Evolutionary conservation across 2,797 vertebrate species (phyloP).

Genomic region (Rhynchotus rufescens): DNA sequence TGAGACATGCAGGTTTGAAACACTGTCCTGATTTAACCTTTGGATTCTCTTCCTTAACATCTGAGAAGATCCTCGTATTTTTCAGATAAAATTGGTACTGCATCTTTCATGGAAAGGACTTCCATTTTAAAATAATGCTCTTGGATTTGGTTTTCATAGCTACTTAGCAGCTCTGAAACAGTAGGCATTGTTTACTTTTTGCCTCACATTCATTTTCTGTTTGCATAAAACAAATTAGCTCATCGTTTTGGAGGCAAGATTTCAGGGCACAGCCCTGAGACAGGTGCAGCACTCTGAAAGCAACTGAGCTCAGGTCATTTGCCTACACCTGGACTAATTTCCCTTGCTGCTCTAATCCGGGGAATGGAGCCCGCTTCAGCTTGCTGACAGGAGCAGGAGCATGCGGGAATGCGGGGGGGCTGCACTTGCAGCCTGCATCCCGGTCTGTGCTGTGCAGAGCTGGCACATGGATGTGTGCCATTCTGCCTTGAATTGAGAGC

Average conservation of each 20-base stretch:
- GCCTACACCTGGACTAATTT: constrained; percentile 2
- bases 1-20: neutral
- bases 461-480: constrained; percentile 41
- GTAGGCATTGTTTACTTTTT: neutral
- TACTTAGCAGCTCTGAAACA: constrained; percentile 6
- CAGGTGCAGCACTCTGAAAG: constrained; percentile 4
- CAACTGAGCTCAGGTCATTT: neutral
- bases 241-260: constrained; percentile 16
- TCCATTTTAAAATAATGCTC: neutral
- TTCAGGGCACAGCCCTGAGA: neutral
- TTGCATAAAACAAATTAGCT: constrained; percentile 27
- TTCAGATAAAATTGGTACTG: neutral
- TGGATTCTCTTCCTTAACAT: neutral
- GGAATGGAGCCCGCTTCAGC: constrained; percentile 13
- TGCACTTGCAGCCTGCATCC: constrained; percentile 25
- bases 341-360: neutral
- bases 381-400: constrained; percentile 56
- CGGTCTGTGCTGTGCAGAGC: constrained; percentile 34
- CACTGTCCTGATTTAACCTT: neutral
- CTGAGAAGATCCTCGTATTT: neutral
- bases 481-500: constrained; percentile 42
- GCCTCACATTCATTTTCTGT: neutral
- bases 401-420: constrained; percentile 24
- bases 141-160: constrained; percentile 7
- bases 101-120: neutral